These are phyloP conservation scores for Parnassius glacialis DNA, from an alignment of 2,888 invertebrate genomes.

Conservation along the genomic window DNA sequence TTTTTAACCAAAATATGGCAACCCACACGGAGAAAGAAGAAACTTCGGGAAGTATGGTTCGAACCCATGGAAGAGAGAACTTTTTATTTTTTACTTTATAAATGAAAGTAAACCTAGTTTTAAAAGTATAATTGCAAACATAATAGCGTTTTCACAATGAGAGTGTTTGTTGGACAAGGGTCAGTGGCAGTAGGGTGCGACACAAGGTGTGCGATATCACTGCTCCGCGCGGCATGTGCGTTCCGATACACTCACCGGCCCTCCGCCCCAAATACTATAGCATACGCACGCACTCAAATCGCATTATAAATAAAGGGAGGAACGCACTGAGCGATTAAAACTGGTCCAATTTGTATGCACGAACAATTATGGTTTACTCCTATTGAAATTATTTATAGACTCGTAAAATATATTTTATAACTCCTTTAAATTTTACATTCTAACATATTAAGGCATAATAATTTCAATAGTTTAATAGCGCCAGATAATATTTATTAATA, in stretches of 20 bases:
- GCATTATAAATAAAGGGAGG: slow-evolving; percentile 60
- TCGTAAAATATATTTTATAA: slow-evolving; percentile 11
- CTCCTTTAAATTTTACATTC: too few species aligned
- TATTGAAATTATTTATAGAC: slow-evolving; percentile 17
- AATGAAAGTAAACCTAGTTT: not conserved
- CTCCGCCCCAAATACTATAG: slow-evolving; percentile 44
- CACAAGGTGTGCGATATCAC: slow-evolving; percentile 79
- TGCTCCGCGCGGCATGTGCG: slow-evolving; percentile 59
- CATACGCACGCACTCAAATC: slow-evolving; percentile 47
- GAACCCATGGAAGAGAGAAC: too few species aligned
- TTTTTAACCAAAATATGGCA: too few species aligned
- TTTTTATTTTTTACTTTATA: too few species aligned
- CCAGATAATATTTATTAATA: too few species aligned
- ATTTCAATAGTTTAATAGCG: slow-evolving; percentile 2
- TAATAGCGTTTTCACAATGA: slow-evolving; percentile 37
- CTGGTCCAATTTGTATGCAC: slow-evolving; percentile 5
- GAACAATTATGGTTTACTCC: slow-evolving; percentile 6
- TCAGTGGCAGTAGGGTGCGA: slow-evolving; percentile 57
- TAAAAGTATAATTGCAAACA: slow-evolving; percentile 34
- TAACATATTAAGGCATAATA: not conserved
- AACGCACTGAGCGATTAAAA: slow-evolving; percentile 21
- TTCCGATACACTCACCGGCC: slow-evolving; percentile 65
- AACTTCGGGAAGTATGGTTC: too few species aligned
- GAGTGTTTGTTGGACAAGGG: slow-evolving; percentile 50
- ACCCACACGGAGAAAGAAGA: too few species aligned